Evolutionary conservation across 2,797 vertebrate species (phyloP), one percentile per base, ranked within the genome.

Genomic region (Ctenosaura bakeri): DNA sequence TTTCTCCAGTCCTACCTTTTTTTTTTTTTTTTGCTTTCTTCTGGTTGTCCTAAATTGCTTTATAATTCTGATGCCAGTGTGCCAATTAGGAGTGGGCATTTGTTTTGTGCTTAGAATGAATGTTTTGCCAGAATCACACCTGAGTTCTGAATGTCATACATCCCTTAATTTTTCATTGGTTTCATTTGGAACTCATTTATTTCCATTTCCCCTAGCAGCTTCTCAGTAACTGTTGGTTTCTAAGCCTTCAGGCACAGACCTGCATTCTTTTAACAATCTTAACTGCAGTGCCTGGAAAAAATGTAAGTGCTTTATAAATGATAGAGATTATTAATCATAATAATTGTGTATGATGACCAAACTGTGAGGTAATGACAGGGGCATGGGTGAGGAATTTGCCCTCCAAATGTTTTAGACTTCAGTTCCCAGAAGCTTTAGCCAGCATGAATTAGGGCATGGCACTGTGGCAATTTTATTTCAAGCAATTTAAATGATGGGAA

Each of bases 171-270:
- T n/a, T 62, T 82, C 56, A 38, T 24, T 82, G 56, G 22, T 35
- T 62, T 82, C 9, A 62, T 82, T 82, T 59, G 80, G 80, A 82
- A 62, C 20, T 82, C 80, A 82, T 82, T 59, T 59, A 20, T 38
- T 59, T 82, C 26, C n/a, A 32, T 81, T 82, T 38, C n/a, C 56
- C 50, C 20, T 22, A 24, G 54, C 20, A 62, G 54, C 32, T 35
- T 24, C 54, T n/a, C 54, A 82, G n/a, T 38, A 59, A 18, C 7
- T 22, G 10, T 62, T 56, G 56, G n/a, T 38, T 82, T 62, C 14
- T 62, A 10, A 82, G n/a, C 56, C 56, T 35, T n/a, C 22, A 62
- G 56, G 20, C 56, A 82, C 22, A 22, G n/a, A 18, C 22, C 35
- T 56, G 52, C 6, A 56, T 82, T 82, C 54, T 38, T 32, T 12